Base-by-base conservation (phyloP, 2,113 vertebrate genomes). In the Bucco capensis region DNA sequence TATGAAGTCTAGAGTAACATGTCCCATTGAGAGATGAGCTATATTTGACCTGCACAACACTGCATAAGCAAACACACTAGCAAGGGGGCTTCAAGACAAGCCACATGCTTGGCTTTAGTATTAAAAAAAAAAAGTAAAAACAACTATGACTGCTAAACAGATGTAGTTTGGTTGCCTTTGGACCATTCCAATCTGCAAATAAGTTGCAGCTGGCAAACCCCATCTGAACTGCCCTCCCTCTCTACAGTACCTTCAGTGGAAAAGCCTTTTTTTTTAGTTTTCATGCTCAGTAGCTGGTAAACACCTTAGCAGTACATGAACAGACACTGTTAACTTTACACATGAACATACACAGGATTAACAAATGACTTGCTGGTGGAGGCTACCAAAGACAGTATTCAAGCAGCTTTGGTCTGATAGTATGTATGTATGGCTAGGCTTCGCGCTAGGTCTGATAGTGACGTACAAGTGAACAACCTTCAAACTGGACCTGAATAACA, bases 361-460 rank as follows among this genome's bases (percentile, higher is more conserved):
- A 42, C 1, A 0, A 1, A 4, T 37, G n/a, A 60, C 14, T 57
- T n/a, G 7, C 35, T 65, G 4, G 0, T 24, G 37, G 82, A 17
- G 2, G 38, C 37, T 88, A 58, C 8, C 1, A 38, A 28, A 35
- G 47, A 49, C 24, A 51, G 7, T 31, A 30, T 23, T 57, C 37
- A 69, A 77, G 70, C 7, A 73, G 62, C 24, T 67, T 66, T 0
- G 1, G n/a, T 44, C 54, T 54, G 28, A 72, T 14, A 69, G 30
- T n/a, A n/a, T n/a, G n/a, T n/a, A n/a, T n/a, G n/a, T n/a, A n/a
- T n/a, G n/a, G n/a, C n/a, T n/a, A n/a, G n/a, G n/a, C n/a, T n/a
- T n/a, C n/a, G n/a, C n/a, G n/a, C n/a, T n/a, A n/a, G n/a, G n/a
- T 42, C 57, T 51, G 30, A 71, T 14, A 67, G 33, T 5, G 21